Percentiles rank a stretch among this genome's conserved stretches.
Evolutionary conservation across 2,113 vertebrate species (phyloP).

Genomic region (Andinoacara biseriatus): DNA sequence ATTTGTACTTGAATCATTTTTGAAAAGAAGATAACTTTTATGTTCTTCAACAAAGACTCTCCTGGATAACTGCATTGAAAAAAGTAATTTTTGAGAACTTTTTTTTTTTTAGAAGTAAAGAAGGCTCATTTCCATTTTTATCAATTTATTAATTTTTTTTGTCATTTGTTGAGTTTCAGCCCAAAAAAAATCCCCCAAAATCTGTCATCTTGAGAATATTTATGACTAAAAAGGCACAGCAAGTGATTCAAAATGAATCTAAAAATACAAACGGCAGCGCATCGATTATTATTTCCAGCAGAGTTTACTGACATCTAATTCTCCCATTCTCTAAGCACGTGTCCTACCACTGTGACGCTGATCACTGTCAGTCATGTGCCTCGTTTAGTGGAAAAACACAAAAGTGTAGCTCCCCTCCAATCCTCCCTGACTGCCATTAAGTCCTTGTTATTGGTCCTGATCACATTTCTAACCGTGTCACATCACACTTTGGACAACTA

Average conservation of each 20-base stretch:
- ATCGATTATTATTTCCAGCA: neutral
- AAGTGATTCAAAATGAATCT: neutral
- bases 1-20: neutral
- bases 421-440: too few species aligned
- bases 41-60: neutral
- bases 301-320: neutral
- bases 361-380: too few species aligned
- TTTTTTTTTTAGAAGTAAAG: neutral
- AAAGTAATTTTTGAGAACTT: neutral
- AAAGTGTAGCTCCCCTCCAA: too few species aligned
- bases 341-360: too few species aligned
- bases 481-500: neutral
- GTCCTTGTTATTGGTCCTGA: neutral
- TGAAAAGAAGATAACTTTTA: neutral
- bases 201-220: neutral
- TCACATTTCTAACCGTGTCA: neutral
- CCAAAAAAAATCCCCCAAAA: neutral
- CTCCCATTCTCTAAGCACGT: neutral
- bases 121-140: too few species aligned
- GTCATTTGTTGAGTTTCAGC: too few species aligned
- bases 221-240: neutral
- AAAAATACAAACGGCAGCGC: neutral
- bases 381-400: too few species aligned
- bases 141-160: too few species aligned
- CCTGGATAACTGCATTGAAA: neutral